Evolutionary conservation across 1,140 invertebrate genomes (phyloP), one percentile per base, ranked within the genome.

Genomic region (Pogonus chalceus): DNA sequence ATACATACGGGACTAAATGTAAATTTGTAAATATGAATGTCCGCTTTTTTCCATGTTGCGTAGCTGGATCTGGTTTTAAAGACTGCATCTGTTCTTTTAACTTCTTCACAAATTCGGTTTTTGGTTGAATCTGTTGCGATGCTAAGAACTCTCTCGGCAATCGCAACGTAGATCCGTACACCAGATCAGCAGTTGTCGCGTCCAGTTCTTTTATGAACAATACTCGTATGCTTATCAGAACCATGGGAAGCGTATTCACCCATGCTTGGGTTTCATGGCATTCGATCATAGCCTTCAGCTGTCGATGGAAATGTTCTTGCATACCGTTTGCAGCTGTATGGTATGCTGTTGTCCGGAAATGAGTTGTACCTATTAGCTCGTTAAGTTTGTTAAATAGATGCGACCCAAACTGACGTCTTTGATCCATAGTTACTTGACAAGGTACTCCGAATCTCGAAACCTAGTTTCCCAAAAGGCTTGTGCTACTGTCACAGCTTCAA

Each of bases 171-270:
- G 55, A 14, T 1, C 69, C 69, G 54, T 62, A 69, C 1, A 66
- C 56, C 1, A 70, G 49, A 26, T 69, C 58, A 0, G 68, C 61
- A 0, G 69, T 53, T 1, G 67, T 67, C 0, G 63, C 58, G 20
- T 66, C 53, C 0, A 69, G 35, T 35, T 73, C 69, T n/a, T 65
- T 59, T 37, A 69, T 69, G 22, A 55, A 56, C 1, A 61, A 54
- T 3, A 63, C 54, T 24, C 71, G 37, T 0, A 73, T 56, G 1
- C 72, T 72, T 0, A 75, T 52, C 0, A 76, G 56, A 2, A 75
- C 67, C 0, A 63, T 55, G 1, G 73, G 69, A 2, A 76, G 58
- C 0, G 49, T 20, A 20, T 65, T 56, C 1, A 58, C 54, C 71
- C 72, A 75, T 10, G 51, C 22, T 16, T 24, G 51, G 1, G 50